These are phyloP conservation scores for Phymastichus coffea DNA, from an alignment of 1,140 invertebrate species.

Conservation along the genomic window DNA sequence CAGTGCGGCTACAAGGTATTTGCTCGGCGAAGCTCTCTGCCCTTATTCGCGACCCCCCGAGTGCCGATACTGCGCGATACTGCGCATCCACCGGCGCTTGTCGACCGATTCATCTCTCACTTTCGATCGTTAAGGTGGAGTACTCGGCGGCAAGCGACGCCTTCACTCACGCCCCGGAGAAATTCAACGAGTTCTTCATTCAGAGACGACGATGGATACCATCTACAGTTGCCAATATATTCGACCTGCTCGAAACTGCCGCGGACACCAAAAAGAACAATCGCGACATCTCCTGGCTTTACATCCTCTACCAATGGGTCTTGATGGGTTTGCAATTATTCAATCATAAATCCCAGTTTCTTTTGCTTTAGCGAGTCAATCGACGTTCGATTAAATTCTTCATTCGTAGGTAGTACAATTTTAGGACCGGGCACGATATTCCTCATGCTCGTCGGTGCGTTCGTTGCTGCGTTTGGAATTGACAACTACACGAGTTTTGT, in stretches of 20 bases:
- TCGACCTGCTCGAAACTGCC: constrained; percentile 89
- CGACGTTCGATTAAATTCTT: constrained; percentile 74
- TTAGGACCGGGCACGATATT: constrained; percentile 85
- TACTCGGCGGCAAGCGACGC: constrained; percentile 98
- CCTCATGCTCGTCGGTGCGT: constrained; percentile 89
- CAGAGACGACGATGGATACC: constrained; percentile 95
- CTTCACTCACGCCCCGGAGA: constrained; percentile 95
- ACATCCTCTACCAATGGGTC: constrained; percentile 87
- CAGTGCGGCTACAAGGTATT: constrained; percentile 95
- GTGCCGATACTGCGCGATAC: too few species aligned
- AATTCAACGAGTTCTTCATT: constrained; percentile 96
- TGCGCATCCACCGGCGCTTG: neutral
- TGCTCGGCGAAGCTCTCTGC: too few species aligned
- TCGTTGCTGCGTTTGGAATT: constrained; percentile 80
- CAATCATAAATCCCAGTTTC: neutral
- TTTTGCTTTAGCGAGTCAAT: constrained; percentile 54
- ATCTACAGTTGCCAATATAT: constrained; percentile 95
- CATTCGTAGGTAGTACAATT: constrained; percentile 74
- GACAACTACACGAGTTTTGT: constrained; percentile 80
- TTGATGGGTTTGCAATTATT: constrained; percentile 61
- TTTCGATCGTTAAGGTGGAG: constrained; percentile 61
- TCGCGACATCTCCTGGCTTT: constrained; percentile 93
- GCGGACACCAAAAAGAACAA: constrained; percentile 94
- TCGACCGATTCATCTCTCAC: too few species aligned
- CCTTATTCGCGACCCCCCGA: too few species aligned